Conservation (phyloP, 2,113 vertebrate species). For the Antidorcas marsupialis region DNA sequence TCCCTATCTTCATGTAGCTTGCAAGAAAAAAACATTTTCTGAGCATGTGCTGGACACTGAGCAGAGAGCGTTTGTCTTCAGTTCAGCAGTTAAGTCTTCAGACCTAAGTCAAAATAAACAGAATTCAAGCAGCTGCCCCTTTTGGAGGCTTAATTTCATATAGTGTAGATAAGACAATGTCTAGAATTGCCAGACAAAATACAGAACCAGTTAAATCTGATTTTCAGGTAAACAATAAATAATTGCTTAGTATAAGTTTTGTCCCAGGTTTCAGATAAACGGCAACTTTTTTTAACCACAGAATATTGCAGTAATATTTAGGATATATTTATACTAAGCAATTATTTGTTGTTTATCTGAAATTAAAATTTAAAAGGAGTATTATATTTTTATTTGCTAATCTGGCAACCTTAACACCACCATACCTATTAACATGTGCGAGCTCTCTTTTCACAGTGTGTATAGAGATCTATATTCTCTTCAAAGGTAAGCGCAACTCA, state of each 20-base stretch:
- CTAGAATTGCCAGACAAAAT: constrained; percentile 13
- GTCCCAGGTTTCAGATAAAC: not conserved
- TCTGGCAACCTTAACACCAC: not conserved
- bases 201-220: constrained; percentile 4
- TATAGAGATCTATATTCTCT: not conserved
- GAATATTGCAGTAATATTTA: not conserved
- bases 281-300: not conserved
- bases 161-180: not conserved
- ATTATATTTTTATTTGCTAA: constrained; percentile 7
- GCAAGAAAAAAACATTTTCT: not conserved
- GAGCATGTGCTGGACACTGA: not conserved
- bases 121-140: not conserved
- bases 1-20: not conserved
- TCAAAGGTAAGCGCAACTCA: not conserved
- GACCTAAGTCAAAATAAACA: not conserved
- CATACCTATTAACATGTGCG: not conserved
- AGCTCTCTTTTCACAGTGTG: not conserved
- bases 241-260: not conserved
- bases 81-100: not conserved
- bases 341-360: not conserved
- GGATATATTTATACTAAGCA: not conserved
- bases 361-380: not conserved
- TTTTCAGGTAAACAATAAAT: not conserved
- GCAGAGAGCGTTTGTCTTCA: not conserved
- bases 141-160: constrained; percentile 19